A percentile compares a stretch with the other conserved stretches of the same genome.
Conservation (phyloP, 2,113 vertebrate species). For the Neotragus pygmaeus region DNA sequence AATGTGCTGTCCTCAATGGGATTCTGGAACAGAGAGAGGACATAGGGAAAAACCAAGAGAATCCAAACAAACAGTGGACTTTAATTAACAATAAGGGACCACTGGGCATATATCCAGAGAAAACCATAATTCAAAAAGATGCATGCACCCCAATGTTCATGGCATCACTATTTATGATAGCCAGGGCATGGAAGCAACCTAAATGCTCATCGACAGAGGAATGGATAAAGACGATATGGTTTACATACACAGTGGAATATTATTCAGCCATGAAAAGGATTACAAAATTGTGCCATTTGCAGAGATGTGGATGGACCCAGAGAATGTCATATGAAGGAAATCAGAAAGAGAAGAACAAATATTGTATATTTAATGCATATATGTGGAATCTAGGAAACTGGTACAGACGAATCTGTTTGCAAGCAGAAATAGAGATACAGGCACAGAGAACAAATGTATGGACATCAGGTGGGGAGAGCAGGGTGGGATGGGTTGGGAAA, state of each 20-base stretch:
- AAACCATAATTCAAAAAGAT: not conserved
- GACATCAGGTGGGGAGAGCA: not conserved
- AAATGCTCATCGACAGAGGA: not conserved
- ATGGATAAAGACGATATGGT: not conserved
- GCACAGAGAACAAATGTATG: not conserved
- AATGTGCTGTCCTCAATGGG: not conserved
- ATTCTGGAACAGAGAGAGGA: not conserved
- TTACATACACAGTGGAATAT: not conserved
- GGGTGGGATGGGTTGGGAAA: not conserved
- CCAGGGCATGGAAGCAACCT: not conserved
- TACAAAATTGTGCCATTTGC: not conserved
- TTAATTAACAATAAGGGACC: accelerated
- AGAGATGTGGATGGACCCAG: not conserved
- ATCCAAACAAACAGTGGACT: not conserved
- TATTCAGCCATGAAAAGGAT: not conserved
- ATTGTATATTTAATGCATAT: not conserved
- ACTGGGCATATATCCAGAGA: not conserved
- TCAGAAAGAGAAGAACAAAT: not conserved
- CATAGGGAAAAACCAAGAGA: not conserved
- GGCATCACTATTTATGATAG: not conserved
- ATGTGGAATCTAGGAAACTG: not conserved
- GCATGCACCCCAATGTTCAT: not conserved
- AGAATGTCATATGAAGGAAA: not conserved
- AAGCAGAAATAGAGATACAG: not conserved
- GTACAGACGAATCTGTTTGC: not conserved